Conservation (phyloP, 2,888 invertebrate species). For the Perizoma flavofasciatum region DNA sequence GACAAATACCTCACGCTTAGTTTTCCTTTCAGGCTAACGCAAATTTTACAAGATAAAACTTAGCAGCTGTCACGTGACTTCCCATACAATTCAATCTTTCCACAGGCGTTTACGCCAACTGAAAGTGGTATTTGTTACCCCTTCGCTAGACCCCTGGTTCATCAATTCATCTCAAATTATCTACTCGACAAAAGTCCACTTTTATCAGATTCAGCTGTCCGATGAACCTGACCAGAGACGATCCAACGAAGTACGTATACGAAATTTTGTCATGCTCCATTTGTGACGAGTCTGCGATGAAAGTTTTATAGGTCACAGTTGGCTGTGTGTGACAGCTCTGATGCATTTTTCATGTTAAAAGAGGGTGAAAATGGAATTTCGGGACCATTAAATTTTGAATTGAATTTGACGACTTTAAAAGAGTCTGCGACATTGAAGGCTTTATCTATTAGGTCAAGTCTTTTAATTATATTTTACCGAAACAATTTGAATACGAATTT, state of each 20-base stretch:
- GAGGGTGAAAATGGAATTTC: conserved; percentile 29
- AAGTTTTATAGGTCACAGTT: conserved; percentile 58
- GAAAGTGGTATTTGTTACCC: no score
- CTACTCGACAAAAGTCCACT: no score
- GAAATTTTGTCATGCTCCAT: conserved; percentile 10
- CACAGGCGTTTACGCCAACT: no score
- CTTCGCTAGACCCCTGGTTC: no score
- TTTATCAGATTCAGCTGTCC: no score
- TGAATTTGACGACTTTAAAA: conserved; percentile 25
- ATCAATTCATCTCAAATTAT: no score
- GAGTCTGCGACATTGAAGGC: conserved; percentile 6
- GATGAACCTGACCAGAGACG: background rate
- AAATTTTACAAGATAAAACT: no score
- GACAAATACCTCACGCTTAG: no score
- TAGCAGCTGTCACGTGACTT: no score
- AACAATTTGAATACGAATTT: background rate
- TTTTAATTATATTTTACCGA: conserved; percentile 10
- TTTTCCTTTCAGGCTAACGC: no score
- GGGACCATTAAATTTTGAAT: conserved; percentile 21
- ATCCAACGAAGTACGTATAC: conserved; percentile 7
- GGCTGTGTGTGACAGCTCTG: conserved; percentile 26
- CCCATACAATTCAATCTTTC: no score
- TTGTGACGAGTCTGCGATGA: conserved; percentile 35
- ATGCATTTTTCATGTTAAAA: conserved; percentile 34
- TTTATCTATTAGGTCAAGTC: conserved; percentile 4